Percentiles rank a stretch among this genome's conserved stretches.
Evolutionary conservation across 2,888 invertebrate species (phyloP).

Genomic region (Hemithea aestivaria): DNA sequence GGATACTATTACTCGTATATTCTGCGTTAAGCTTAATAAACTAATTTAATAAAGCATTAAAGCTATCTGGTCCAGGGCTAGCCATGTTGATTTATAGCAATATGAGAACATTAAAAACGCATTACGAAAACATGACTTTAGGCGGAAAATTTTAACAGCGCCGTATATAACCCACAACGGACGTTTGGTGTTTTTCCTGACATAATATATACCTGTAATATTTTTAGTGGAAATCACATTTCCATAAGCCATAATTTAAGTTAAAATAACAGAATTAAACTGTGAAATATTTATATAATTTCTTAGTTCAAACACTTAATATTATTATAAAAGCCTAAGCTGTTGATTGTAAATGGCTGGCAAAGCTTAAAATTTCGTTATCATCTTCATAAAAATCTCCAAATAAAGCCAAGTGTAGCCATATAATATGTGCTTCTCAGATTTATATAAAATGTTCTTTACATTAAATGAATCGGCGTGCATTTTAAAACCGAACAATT

Average conservation of each 20-base stretch:
- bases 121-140: slow-evolving; percentile 77
- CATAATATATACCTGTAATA: slow-evolving; percentile 30
- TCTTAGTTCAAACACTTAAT: too few relatives aligned
- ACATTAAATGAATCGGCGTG: too few relatives aligned
- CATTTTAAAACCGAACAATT: too few relatives aligned
- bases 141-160: slow-evolving; percentile 70
- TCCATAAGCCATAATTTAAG: slow-evolving; percentile 8
- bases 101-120: slow-evolving; percentile 79
- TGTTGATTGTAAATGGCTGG: too few relatives aligned
- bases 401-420: slow-evolving; percentile 15
- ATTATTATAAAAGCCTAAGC: too few relatives aligned
- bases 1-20: slow-evolving; percentile 36
- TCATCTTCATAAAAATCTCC: too few relatives aligned
- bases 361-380: too few relatives aligned
- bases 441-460: too few relatives aligned
- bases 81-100: slow-evolving; percentile 75
- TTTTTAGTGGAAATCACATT: slow-evolving; percentile 22
- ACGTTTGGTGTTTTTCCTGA: slow-evolving; percentile 52
- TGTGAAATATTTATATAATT: too few relatives aligned
- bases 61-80: slow-evolving; percentile 75
- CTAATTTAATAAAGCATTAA: slow-evolving; percentile 77
- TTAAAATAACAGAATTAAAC: too few relatives aligned
- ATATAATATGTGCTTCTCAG: slow-evolving; percentile 1
- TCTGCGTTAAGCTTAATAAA: slow-evolving; percentile 49
- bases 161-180: slow-evolving; percentile 58